These are phyloP conservation scores for Sturmia bella DNA, from an alignment of 2,888 invertebrate species.

Conservation along the genomic window DNA sequence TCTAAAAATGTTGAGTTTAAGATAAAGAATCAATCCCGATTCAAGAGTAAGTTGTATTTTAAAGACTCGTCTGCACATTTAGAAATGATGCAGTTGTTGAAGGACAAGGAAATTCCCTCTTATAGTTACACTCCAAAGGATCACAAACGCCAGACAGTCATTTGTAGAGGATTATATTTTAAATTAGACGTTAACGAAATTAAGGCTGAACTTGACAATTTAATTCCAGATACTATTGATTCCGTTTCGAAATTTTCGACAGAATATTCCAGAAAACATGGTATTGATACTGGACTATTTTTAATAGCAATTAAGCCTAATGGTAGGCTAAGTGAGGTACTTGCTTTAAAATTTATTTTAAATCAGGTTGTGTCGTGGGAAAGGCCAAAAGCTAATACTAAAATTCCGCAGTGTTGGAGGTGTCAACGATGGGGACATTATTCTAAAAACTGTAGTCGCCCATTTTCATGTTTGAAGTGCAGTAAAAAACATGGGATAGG, in stretches of 20 bases:
- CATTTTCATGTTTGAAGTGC: constrained; percentile 26
- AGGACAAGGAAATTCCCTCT: not conserved
- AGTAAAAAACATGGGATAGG: not conserved
- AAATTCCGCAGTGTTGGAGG: constrained; percentile 19
- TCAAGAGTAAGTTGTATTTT: no score
- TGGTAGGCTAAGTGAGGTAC: no score
- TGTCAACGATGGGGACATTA: constrained; percentile 18
- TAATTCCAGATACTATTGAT: not conserved
- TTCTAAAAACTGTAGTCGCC: constrained; percentile 7
- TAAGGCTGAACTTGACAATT: not conserved
- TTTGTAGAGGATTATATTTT: not conserved
- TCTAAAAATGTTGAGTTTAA: no score
- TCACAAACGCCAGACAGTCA: not conserved
- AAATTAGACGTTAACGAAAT: constrained; percentile 2
- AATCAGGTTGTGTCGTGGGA: constrained; percentile 13
- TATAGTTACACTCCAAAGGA: constrained; percentile 11
- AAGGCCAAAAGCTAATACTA: not conserved
- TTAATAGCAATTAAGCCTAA: no score
- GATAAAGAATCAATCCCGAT: no score
- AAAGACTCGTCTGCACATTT: no score
- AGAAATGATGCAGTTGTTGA: no score
- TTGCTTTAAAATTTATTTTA: no score
- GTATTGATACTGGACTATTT: no score
- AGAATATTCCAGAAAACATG: not conserved
- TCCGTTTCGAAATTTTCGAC: not conserved